Evolutionary conservation across 1,140 invertebrate species (phyloP), one percentile per base, ranked within the genome.

Genomic region (Platyura marginata): DNA sequence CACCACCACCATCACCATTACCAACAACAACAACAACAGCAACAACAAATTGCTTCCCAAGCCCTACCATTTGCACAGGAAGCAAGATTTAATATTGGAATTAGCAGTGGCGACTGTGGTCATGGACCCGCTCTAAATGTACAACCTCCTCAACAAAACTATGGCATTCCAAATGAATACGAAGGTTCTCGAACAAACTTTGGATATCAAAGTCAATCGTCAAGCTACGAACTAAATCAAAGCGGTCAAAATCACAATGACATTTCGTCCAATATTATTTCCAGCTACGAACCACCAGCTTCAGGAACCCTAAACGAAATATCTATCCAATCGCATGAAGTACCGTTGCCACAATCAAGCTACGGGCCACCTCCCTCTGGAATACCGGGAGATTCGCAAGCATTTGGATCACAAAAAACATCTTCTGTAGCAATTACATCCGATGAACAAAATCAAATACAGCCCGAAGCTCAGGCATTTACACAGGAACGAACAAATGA

Each of bases 321-420:
- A 22, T 21, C 11, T 11, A 8, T 41, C 1, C 16, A 41, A 9
- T 16, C 23, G 9, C 9, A 15, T 19, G 41, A 32, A 61, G 47
- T 67, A 61, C 54, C 65, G 58, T 41, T 54, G 19, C 54, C 52
- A 3, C 36, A 45, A 5, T 50, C 51, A 29, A 56, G 53, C 33
- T 58, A 60, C 11, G 53, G 53, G n/a, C 49, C 52, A 4, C 56
- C 57, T 3, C 39, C 54, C 1, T 54, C 53, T 0, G 56, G 52
- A 8, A 35, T 52, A 2, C 55, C 54, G 32, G 47, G 46, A 18
- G 55, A 59, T 43, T 47, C 52, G 22, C 35, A 46, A 2, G 57
- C 55, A 10, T 57, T 54, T 18, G 57, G 16, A 5, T 54, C 16
- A 57, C 57, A 11, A 56, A 60, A 44, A 55, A 57, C 34, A 52